A percentile compares a stretch with the other conserved stretches of the same genome.
These are phyloP conservation scores for Etia nguti DNA, from an alignment of 2,113 vertebrate species.

Conservation along the genomic window DNA sequence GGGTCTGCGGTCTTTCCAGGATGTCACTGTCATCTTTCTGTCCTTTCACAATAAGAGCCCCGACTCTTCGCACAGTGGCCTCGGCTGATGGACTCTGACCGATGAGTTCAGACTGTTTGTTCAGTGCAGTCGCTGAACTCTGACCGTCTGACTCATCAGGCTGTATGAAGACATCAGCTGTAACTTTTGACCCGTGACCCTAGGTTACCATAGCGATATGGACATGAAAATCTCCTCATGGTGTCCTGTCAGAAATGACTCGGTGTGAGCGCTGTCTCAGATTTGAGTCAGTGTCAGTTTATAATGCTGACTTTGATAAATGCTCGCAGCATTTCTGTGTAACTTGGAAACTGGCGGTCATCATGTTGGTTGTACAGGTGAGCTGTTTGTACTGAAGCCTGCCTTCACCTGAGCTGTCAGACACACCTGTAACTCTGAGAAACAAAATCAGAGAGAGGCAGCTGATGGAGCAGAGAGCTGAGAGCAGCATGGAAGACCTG, in stretches of 20 bases:
- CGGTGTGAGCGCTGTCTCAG: accelerated
- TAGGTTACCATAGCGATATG: background rate
- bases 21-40: background rate
- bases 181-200: background rate
- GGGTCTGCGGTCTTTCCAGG: background rate
- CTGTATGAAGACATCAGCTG: background rate
- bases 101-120: background rate
- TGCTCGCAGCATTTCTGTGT: background rate
- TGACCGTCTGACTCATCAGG: background rate
- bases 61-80: background rate
- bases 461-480: background rate
- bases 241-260: background rate
- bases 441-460: background rate
- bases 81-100: background rate
- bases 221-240: background rate
- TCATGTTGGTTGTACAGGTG: background rate
- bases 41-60: background rate
- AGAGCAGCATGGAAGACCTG: background rate
- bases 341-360: background rate
- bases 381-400: background rate
- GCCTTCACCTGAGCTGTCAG: background rate
- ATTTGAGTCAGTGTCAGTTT: background rate
- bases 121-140: background rate
- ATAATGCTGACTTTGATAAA: background rate
- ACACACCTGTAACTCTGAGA: background rate